Base-by-base conservation (phyloP, 2,113 vertebrate species). In the Lasiurus cinereus region DNA sequence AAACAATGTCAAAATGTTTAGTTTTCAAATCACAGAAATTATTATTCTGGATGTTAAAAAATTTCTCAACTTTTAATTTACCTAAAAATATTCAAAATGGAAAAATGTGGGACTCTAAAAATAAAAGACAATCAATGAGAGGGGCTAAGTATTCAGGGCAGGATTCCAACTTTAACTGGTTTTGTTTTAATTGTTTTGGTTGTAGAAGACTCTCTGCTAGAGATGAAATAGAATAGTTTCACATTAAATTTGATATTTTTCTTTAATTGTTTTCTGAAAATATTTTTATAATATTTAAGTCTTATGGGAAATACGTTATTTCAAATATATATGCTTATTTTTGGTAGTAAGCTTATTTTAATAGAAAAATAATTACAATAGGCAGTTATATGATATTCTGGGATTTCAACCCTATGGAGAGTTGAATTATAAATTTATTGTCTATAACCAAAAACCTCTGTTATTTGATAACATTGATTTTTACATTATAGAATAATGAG, bases 201-300 rank as follows among this genome's bases (percentile, higher is more conserved):
- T 90, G 54, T 74, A 83, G 50, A 72, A 79, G 14, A 29, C 7
- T 72, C 8, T 91, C 19, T 18, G 12, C 7, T 62, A 24, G 24
- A 66, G 21, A 62, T 33, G 21, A 19, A 46, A 33, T 24, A 46
- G 27, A 89, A 6, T 8, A 88, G 78, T 5, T 88, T 12, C 27
- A 80, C 48, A 69, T 27, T 67, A 48, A 87, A 39, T 64, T 78
- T 50, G 64, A 80, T 80, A n/a, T 43, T 64, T 93, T 80, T 52
- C 69, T 84, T 48, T 92, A 29, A 67, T n/a, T 8, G 31, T 52
- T 94, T 83, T 62, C 70, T 95, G 72, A 92, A 69, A 56, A 15
- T 48, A 94, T 80, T 92, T 93, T 19, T 79, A 48, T 59, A 56
- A 90, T 46, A 76, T 46, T 90, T 52, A 93, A 89, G 29, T 88